Base-by-base conservation (phyloP, 2,888 invertebrate species). In the Monopis laevigella region DNA sequence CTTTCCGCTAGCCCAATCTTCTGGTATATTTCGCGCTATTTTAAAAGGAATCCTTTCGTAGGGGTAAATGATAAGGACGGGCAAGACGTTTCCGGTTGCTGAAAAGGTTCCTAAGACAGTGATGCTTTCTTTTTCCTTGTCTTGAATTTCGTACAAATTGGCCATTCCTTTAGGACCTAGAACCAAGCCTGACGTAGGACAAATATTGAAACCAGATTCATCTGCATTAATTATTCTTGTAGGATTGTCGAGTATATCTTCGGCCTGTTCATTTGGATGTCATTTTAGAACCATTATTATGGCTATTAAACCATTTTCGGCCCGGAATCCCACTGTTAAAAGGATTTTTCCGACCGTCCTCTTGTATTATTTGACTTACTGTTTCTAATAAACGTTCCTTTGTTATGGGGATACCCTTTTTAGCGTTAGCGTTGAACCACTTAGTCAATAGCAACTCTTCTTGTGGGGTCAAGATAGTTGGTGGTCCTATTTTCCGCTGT, bases 1-100 rank as follows among this genome's bases (percentile, higher is more conserved):
- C 24, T 29, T 41, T 6, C 48, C 45, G 1, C 46, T 2, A 3
- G 21, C 39, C 47, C 49, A 49, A 8, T 34, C 35, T 5, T 28
- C 18, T 6, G 46, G 47, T 42, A 45, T 43, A 27, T 39, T 47
- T 2, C 40, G 7, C 6, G 40, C 29, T 7, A 43, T 34, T 7
- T 24, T 40, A 17, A 24, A 28, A 8, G 43, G 46, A 18, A 30
- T 19, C 24, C 43, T n/a, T 16, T 39, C 18, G 14, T 45, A 45
- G 1, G 43, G 45, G 29, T 29, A 29, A 29, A 29, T 11, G 5
- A 29, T 11, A 29, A 11, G 7, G 6, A 5, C 7, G 5, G 29
- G 29, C 29, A 29, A 51, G 1, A 32, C 17, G n/a, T 43, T 11
- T n/a, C 43, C 39, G 12, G 28, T 18, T 12, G 42, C 42, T 24